A percentile compares a stretch with the other conserved stretches of the same genome.
phyloP scores from a whole-genome alignment of 2,888 invertebrate genomes.

The Drosophila anceps region DNA sequence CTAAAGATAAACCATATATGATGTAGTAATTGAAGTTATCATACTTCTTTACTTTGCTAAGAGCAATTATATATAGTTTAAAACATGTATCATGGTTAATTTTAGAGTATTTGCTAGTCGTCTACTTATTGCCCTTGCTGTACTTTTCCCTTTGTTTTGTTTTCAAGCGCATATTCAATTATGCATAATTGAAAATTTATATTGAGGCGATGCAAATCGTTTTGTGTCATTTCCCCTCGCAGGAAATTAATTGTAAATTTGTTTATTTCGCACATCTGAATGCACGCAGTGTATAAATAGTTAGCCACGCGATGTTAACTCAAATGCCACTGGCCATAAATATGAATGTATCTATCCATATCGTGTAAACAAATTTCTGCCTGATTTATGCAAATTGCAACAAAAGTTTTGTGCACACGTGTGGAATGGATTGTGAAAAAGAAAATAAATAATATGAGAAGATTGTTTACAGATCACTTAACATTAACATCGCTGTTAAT shows the following conservation, averaged over 20 bases:
- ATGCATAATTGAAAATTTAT: slow-evolving; percentile 51
- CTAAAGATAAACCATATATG: too few species aligned
- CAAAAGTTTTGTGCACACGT: slow-evolving; percentile 5
- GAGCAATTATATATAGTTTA: too few species aligned
- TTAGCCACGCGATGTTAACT: slow-evolving; percentile 25
- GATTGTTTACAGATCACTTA: slow-evolving; percentile 2
- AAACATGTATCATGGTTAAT: too few species aligned
- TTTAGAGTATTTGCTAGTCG: neutral
- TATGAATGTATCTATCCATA: slow-evolving; percentile 1
- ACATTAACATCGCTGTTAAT: neutral
- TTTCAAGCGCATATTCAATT: slow-evolving; percentile 46
- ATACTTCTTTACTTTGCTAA: too few species aligned
- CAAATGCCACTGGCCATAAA: slow-evolving; percentile 25
- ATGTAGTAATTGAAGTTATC: too few species aligned
- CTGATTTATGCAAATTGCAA: slow-evolving; percentile 47
- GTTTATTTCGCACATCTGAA: slow-evolving; percentile 39
- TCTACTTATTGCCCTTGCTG: neutral
- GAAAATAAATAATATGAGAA: neutral
- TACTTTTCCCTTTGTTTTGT: neutral
- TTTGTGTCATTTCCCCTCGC: slow-evolving; percentile 54
- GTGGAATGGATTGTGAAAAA: neutral
- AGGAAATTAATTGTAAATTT: slow-evolving; percentile 74
- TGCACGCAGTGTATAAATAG: slow-evolving; percentile 31
- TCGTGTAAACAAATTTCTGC: slow-evolving; percentile 14
- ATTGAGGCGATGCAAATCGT: slow-evolving; percentile 37